These are phyloP conservation scores for Hypsopygia costalis DNA, from an alignment of 2,888 invertebrate species.

Conservation along the genomic window DNA sequence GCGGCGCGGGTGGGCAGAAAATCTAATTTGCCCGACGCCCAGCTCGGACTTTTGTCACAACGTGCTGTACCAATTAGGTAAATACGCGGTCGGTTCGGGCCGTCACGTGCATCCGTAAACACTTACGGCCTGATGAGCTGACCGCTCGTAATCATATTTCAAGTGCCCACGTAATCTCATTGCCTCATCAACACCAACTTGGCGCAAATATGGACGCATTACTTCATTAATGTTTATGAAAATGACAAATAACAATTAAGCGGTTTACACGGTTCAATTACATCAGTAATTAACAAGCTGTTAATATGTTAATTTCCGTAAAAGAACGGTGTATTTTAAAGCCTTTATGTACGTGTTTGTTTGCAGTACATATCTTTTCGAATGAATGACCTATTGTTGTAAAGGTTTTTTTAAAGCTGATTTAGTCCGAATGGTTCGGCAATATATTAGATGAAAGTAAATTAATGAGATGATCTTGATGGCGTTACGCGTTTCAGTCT, in stretches of 20 bases:
- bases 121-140: slow-evolving; percentile 55
- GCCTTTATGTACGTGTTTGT: too few species aligned
- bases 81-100: slow-evolving; percentile 47
- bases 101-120: slow-evolving; percentile 63
- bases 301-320: too few species aligned
- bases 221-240: slow-evolving; percentile 10
- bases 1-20: slow-evolving; percentile 21
- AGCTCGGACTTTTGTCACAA: slow-evolving; percentile 68
- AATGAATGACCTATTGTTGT: too few species aligned
- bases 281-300: too few species aligned
- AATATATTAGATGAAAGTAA: too few species aligned
- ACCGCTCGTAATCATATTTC: slow-evolving; percentile 59
- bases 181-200: slow-evolving; percentile 44
- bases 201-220: slow-evolving; percentile 40
- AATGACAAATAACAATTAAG: background rate
- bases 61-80: slow-evolving; percentile 70
- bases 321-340: too few species aligned
- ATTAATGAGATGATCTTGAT: too few species aligned
- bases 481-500: too few species aligned
- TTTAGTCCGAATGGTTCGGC: too few species aligned
- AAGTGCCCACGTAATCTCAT: slow-evolving; percentile 45
- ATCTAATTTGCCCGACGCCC: slow-evolving; percentile 18
- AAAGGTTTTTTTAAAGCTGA: too few species aligned
- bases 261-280: too few species aligned
- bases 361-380: too few species aligned